A percentile compares a stretch with the other conserved stretches of the same genome.
Conservation (phyloP, 2,888 invertebrate genomes). For the Aquatica leii region DNA sequence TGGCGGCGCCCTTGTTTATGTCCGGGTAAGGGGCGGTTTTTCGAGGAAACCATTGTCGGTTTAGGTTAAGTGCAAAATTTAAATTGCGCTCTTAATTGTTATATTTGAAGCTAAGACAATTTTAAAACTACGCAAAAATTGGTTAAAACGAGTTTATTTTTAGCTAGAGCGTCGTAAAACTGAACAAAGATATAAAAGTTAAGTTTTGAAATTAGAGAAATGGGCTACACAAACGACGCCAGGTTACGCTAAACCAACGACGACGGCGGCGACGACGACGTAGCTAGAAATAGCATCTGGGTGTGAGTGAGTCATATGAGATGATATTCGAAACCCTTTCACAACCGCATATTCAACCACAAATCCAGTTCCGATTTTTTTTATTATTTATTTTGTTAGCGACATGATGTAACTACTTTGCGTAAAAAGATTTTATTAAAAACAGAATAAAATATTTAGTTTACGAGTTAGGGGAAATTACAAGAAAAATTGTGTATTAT, state of each 20-base stretch:
- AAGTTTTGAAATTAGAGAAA: conserved; percentile 47
- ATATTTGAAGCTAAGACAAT: neutral
- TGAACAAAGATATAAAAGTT: conserved; percentile 35
- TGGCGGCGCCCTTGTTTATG: conserved; percentile 47
- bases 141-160: conserved; percentile 24
- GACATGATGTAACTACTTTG: conserved; percentile 5
- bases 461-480: too few relatives aligned
- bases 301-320: conserved; percentile 49
- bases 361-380: conserved; percentile 35
- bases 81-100: neutral
- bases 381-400: conserved; percentile 18
- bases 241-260: conserved; percentile 44
- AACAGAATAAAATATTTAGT: too few relatives aligned
- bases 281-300: conserved; percentile 51
- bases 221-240: conserved; percentile 47
- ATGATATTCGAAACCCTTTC: conserved; percentile 52
- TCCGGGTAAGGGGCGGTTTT: conserved; percentile 32
- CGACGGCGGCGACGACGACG: conserved; percentile 38
- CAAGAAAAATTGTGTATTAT: too few relatives aligned
- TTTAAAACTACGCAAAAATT: conserved; percentile 20
- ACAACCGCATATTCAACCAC: conserved; percentile 43
- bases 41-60: conserved; percentile 40
- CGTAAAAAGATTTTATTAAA: too few relatives aligned
- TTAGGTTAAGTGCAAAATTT: conserved; percentile 13
- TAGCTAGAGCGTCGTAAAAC: conserved; percentile 18